Percentiles rank a stretch among this genome's conserved stretches.
Conservation (phyloP, 2,113 vertebrate species). For the Amphilophus citrinellus region DNA sequence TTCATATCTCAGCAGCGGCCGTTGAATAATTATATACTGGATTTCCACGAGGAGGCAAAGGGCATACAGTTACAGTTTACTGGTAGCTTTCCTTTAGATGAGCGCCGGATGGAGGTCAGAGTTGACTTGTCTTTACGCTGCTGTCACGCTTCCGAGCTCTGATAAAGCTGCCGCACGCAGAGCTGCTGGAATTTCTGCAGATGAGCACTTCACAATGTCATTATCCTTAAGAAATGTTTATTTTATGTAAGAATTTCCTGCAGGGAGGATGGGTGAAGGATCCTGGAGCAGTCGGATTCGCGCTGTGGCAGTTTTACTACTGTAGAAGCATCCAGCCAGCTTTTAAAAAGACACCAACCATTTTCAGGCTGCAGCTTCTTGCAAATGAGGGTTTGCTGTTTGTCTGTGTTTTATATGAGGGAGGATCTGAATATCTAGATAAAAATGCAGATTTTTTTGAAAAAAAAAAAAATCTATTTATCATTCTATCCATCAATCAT, state of each 20-base stretch:
- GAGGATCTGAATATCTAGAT: not conserved
- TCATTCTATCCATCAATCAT: not conserved
- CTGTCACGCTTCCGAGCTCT: not conserved
- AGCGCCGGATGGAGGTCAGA: conserved; percentile 40
- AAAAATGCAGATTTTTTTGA: no score
- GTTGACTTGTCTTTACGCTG: conserved; percentile 25
- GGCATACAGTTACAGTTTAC: not conserved
- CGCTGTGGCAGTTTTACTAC: not conserved
- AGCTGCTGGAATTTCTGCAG: not conserved
- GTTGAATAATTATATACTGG: not conserved
- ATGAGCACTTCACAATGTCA: not conserved
- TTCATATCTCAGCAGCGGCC: not conserved
- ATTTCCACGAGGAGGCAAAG: not conserved
- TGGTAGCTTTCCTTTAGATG: conserved; percentile 1
- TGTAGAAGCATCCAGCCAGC: not conserved
- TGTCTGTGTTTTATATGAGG: not conserved
- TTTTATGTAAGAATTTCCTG: not conserved
- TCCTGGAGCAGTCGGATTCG: not conserved
- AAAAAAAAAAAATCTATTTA: not conserved
- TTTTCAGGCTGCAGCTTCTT: not conserved
- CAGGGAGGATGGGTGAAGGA: not conserved
- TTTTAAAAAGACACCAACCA: not conserved
- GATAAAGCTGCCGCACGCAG: not conserved
- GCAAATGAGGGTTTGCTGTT: not conserved
- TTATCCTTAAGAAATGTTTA: not conserved